Conservation (phyloP, 2,888 invertebrate genomes). For the Neoascia interrupta region DNA sequence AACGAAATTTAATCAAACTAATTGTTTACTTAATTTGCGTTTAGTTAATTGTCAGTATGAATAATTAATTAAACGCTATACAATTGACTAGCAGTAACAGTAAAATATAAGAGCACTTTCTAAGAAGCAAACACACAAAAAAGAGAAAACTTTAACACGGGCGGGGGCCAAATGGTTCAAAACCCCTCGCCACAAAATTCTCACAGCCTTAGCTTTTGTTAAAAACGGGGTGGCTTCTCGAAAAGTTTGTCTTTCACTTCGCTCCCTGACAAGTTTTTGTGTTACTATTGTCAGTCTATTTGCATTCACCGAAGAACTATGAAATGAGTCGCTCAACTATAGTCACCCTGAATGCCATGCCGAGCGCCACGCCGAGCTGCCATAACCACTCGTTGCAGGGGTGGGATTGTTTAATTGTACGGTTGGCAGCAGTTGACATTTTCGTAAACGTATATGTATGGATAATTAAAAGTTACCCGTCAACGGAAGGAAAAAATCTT, state of each 20-base stretch:
- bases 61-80: constrained; percentile 75
- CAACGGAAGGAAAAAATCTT: constrained; percentile 25
- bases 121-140: background rate
- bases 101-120: background rate
- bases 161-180: constrained; percentile 7
- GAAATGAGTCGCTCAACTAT: constrained; percentile 13
- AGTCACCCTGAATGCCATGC: too few species aligned
- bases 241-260: constrained; percentile 17
- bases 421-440: constrained; percentile 34
- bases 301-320: constrained; percentile 36
- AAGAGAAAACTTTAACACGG: background rate
- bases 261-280: constrained; percentile 13
- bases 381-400: background rate
- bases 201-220: background rate
- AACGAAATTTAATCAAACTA: constrained; percentile 78
- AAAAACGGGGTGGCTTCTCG: constrained; percentile 5
- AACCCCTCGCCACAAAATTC: too few species aligned
- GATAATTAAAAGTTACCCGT: constrained; percentile 51
- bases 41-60: constrained; percentile 75
- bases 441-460: constrained; percentile 14
- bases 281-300: constrained; percentile 39
- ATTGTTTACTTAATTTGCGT: constrained; percentile 79
- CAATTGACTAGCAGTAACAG: constrained; percentile 34
- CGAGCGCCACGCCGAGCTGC: background rate
- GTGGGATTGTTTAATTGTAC: constrained; percentile 37